Evolutionary conservation across 2,113 vertebrate genomes (phyloP).

Genomic region (Calyptomena viridis): DNA sequence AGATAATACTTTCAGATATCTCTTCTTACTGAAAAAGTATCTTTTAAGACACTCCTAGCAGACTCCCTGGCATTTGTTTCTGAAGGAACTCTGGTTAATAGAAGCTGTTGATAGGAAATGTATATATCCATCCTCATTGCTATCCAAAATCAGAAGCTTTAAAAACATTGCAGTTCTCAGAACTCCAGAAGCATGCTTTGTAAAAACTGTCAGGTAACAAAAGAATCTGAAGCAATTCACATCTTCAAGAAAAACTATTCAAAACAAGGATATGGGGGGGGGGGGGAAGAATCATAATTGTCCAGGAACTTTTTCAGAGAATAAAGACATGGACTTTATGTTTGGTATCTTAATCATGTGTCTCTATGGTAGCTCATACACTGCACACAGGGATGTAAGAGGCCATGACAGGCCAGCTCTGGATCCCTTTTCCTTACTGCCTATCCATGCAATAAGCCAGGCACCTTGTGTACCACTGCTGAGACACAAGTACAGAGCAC

Average conservation of each 20-base stretch:
- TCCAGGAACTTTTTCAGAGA: neutral
- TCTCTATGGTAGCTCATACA: neutral
- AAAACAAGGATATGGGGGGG: neutral
- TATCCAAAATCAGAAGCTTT: neutral
- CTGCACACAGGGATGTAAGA: neutral
- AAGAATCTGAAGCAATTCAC: neutral
- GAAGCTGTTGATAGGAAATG: neutral
- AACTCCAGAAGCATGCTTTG: neutral
- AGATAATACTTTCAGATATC: neutral
- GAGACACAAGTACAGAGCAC: neutral
- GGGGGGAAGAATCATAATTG: neutral
- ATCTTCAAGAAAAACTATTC: neutral
- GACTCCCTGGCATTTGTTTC: neutral
- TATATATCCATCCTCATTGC: neutral
- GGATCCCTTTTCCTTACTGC: neutral
- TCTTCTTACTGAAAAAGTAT: neutral
- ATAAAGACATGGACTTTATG: neutral
- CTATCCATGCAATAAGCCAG: neutral
- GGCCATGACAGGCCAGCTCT: neutral
- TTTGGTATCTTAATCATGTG: neutral
- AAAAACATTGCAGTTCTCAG: neutral
- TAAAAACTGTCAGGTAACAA: neutral
- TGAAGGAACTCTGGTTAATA: neutral
- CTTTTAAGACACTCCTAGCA: neutral
- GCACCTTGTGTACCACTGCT: neutral